Base-by-base conservation (phyloP, 2,113 vertebrate genomes). In the Marmota flaviventris region DNA sequence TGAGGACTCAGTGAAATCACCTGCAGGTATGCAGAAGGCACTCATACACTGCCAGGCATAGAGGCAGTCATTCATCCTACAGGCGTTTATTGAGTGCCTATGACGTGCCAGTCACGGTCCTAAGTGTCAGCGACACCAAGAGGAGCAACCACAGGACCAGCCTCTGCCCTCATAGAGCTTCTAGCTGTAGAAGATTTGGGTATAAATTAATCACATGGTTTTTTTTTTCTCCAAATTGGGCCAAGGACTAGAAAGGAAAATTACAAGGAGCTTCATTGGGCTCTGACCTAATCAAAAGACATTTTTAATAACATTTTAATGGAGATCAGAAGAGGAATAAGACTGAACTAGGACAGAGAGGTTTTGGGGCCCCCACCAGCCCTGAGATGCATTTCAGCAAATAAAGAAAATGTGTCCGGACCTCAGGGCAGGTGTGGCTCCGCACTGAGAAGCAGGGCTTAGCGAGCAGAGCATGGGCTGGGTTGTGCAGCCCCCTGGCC, bases 241-340 rank as follows among this genome's bases (percentile, higher is more conserved):
- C 22, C 73, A 86, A 90, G 69, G 48, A 94, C 69, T 78, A 65
- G 82, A 32, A 88, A 63, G 83, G 77, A 65, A 70, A 89, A 48
- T 78, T 37, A 67, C 34, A 39, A 14, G 63, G 65, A 78, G 29
- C 18, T 53, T 77, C 90, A 53, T 5, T 86, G 63, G 87, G 85
- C 56, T 63, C 48, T 89, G 53, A 79, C 42, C 37, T 94, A 89
- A 48, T 48, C 85, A 78, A 29, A 94, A 27, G 42, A 76, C 51
- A 58, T 34, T 45, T 87, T 20, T 86, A 24, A 4, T 29, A 90
- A 70, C 18, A 18, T 76, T 37, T 61, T 34, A 84, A 22, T 69
- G 37, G 48, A 45, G 20, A 37, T 39, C 0, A 14, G 89, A 98
- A 95, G 82, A 78, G 61, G 48, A 53, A 45, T 51, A 85, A 78